These are phyloP conservation scores for Bubo blakistoni DNA, from an alignment of 2,113 vertebrate genomes.

Conservation along the genomic window DNA sequence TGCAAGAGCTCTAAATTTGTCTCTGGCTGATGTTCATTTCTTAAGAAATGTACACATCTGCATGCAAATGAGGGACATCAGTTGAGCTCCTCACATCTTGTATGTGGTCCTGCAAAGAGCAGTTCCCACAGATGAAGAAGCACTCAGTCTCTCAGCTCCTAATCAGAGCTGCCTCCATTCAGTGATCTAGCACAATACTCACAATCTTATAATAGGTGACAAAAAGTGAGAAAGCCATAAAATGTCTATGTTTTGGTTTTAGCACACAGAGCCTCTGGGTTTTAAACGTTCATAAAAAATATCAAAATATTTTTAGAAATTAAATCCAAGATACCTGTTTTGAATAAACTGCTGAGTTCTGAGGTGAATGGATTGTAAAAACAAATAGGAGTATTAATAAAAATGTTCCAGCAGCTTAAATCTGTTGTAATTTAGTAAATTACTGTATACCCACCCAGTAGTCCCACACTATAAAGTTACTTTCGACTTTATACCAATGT, in stretches of 20 bases:
- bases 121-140: not conserved
- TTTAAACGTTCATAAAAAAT: conserved; percentile 43
- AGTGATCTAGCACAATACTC: not conserved
- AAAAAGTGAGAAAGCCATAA: conserved; percentile 18
- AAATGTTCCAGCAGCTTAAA: conserved; percentile 47
- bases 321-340: conserved; percentile 43
- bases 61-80: not conserved
- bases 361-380: conserved; percentile 53
- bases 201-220: not conserved
- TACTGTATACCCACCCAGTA: conserved; percentile 12
- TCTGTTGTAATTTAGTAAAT: conserved; percentile 46
- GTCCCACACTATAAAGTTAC: conserved; percentile 14
- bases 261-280: not conserved
- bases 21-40: not conserved
- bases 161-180: not conserved
- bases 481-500: conserved; percentile 23
- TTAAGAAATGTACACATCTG: not conserved
- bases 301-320: conserved; percentile 35
- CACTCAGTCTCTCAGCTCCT: not conserved
- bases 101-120: not conserved
- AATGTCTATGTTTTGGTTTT: not conserved
- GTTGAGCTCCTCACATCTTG: not conserved
- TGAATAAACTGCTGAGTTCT: conserved; percentile 42
- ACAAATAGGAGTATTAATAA: conserved; percentile 50
- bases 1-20: not conserved